Evolutionary conservation across 2,797 vertebrate genomes (phyloP).

Genomic region (Anguilla anguilla): DNA sequence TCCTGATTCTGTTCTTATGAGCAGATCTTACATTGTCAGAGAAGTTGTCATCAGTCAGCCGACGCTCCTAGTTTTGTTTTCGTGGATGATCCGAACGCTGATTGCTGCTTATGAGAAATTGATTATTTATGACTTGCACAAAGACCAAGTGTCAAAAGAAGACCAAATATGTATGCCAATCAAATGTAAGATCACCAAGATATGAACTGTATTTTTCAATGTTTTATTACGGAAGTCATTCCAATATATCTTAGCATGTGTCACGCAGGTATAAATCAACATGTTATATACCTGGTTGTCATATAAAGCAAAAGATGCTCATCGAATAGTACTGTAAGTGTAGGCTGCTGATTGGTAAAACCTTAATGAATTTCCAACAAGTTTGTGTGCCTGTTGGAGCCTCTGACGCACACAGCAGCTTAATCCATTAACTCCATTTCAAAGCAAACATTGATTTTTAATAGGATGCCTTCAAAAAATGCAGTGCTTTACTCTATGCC

Average conservation of each 20-base stretch:
- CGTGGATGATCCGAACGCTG: background rate
- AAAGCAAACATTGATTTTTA: constrained; percentile 25
- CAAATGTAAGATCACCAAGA: background rate
- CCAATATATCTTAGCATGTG: background rate
- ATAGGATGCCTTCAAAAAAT: constrained; percentile 23
- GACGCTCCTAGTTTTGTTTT: background rate
- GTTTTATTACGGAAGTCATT: background rate
- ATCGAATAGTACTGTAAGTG: background rate
- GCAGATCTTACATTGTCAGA: background rate
- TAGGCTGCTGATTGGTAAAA: background rate
- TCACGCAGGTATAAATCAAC: background rate
- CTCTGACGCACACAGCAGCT: background rate
- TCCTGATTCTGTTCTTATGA: background rate
- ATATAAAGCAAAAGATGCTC: background rate
- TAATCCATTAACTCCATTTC: constrained; percentile 8
- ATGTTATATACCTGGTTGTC: background rate
- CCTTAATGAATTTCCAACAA: constrained; percentile 4
- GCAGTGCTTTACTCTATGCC: background rate
- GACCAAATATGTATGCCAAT: background rate
- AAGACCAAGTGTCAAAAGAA: background rate
- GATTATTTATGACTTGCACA: background rate
- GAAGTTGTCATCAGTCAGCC: background rate
- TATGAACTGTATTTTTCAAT: background rate
- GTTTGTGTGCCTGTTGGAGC: background rate
- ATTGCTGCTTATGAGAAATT: background rate